Conservation (phyloP, 2,797 vertebrate genomes). For the Eremophila alpestris region DNA sequence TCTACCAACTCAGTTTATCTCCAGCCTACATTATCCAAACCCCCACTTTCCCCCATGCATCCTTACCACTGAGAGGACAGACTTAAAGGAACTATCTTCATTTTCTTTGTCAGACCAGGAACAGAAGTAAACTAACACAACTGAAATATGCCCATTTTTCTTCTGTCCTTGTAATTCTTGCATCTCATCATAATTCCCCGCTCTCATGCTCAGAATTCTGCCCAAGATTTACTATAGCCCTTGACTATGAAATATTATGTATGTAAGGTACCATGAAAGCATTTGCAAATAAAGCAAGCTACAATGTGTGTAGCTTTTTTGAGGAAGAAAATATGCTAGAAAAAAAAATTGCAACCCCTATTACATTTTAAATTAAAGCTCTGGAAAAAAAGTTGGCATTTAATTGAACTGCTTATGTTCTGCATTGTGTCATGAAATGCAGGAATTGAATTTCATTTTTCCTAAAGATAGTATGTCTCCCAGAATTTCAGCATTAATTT, state of each 20-base stretch:
- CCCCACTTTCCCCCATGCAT: fast-evolving
- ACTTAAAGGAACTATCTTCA: not conserved
- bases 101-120: not conserved
- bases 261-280: not conserved
- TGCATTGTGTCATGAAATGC: conserved; percentile 36
- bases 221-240: not conserved
- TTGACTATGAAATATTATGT: not conserved
- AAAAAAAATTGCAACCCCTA: not conserved
- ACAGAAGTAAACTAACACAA: not conserved
- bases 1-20: not conserved
- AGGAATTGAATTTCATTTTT: conserved; percentile 22
- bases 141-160: not conserved
- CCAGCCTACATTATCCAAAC: not conserved
- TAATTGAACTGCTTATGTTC: conserved; percentile 43
- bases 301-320: not conserved
- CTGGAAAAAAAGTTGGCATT: not conserved
- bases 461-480: conserved; percentile 4
- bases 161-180: not conserved
- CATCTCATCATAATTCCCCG: not conserved
- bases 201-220: not conserved
- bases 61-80: not conserved
- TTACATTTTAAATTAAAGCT: not conserved
- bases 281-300: not conserved
- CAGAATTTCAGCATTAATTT: conserved; percentile 47
- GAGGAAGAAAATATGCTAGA: not conserved